Evolutionary conservation across 2,797 vertebrate species (phyloP).

Genomic region (Tachyglossus aculeatus): DNA sequence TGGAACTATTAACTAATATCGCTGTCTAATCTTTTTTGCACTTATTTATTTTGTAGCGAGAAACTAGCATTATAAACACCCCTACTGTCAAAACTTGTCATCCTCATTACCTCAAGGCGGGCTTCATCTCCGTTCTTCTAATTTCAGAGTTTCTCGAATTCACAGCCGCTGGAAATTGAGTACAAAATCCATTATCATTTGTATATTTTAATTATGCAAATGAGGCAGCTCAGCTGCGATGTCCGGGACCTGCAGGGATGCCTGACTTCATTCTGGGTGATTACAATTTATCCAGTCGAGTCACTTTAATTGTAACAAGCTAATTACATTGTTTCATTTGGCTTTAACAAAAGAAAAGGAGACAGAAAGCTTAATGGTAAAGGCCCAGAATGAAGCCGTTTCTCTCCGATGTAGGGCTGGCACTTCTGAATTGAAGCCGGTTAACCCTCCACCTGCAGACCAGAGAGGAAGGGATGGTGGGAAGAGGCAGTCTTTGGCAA

Average conservation of each 20-base stretch:
- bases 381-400: slow-evolving; percentile 3
- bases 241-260: slow-evolving; percentile 97
- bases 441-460: slow-evolving; percentile 25
- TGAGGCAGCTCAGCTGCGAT: slow-evolving; percentile 98
- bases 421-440: background rate
- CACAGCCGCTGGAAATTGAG: slow-evolving; percentile 99
- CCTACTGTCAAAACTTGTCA: slow-evolving; percentile 85
- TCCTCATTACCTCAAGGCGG: slow-evolving; percentile 86
- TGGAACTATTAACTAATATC: slow-evolving; percentile 89
- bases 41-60: slow-evolving; percentile 81
- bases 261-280: slow-evolving; percentile 98
- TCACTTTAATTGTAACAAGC: slow-evolving; percentile 99
- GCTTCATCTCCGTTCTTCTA: slow-evolving; percentile 92
- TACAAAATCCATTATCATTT: slow-evolving; percentile 99
- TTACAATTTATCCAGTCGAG: slow-evolving; percentile 99
- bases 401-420: slow-evolving; percentile 28
- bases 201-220: slow-evolving; percentile 99
- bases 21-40: slow-evolving; percentile 82
- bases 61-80: slow-evolving; percentile 81
- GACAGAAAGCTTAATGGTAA: slow-evolving; percentile 82
- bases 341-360: slow-evolving; percentile 97
- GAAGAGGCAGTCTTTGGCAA: background rate
- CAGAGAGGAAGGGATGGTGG: background rate
- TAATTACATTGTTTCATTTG: slow-evolving; percentile 99
- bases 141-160: slow-evolving; percentile 98